Evolutionary conservation across 2,888 invertebrate species (phyloP), one percentile per base, ranked within the genome.

Genomic region (Patella pellucida): DNA sequence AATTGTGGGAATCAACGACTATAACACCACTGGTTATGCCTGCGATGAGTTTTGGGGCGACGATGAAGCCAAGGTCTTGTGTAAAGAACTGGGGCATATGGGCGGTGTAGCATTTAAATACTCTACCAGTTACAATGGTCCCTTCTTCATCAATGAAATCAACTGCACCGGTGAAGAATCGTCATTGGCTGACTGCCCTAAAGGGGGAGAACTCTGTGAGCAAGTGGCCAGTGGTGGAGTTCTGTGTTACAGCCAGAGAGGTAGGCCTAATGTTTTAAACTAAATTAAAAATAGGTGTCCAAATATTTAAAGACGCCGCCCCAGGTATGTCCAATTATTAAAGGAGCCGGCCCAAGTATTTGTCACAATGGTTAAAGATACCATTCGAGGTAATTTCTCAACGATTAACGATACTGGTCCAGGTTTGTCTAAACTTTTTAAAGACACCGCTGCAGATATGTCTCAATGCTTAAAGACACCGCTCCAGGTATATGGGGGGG

Each of bases 21-120:
- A 76, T n/a, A 54, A 69, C 16, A 71, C 72, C 4, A 84, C 81
- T 84, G 85, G 85, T 12, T 83, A 83, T 9, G 79, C 83, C n/a
- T 87, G 87, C 77, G 80, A 84, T 51, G 74, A 80, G 0, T 81
- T 77, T 71, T 87, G 86, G 86, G 82, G 80, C 23, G 83, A 84
- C 71, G 69, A 74, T 15, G 85, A 84, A 69, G 85, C 86, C 5
- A 78, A 81, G 23, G 81, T 84, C 2, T 82, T 85, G 75, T 84
- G 86, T 71, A 54, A 72, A n/a, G 76, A 83, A 69, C 69, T 83
- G 14, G 81, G 82, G 1, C 81, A 91, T 94, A 94, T 3, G 90
- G 94, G 76, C 1, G 86, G 86, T 14, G 74, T 82, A 16, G 79
- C 82, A 3, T 78, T 76, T 11, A 76, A 73, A 52, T 78, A 75